Base-by-base conservation (phyloP, 1,140 invertebrate genomes). In the Linepithema humile region DNA sequence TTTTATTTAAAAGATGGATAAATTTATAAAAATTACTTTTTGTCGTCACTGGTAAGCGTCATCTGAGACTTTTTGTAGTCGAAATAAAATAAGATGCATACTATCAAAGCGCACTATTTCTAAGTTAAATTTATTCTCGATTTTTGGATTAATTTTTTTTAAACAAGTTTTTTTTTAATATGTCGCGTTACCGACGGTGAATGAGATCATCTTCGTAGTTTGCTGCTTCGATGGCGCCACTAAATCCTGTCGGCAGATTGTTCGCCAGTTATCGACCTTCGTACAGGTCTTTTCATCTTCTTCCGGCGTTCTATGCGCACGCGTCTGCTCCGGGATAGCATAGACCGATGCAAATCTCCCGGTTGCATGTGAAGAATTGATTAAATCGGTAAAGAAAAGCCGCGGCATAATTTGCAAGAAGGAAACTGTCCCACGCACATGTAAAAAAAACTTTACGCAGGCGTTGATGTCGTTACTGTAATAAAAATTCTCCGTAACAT, bases 171-270 rank as follows among this genome's bases (percentile, higher is more conserved):
- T 50, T 35, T n/a, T 20, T 43, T 26, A 50, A 69, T 50, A 62
- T 59, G 17, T 86, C 80, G 64, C 73, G 9, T 85, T 91, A 89
- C 86, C 90, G 88, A 88, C 91, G 23, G 55, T 83, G 75, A 50
- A 10, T 48, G 29, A 29, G 10, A 7, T 45, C 29, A 60, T 70
- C 53, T 87, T 75, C 20, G 45, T 50, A 7, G 43, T 48, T 29
- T 53, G 3, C 84, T 35, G 69, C 69, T 83, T 70, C 35, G 93
- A 91, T 93, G 92, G 93, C 92, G 93, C 93, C 92, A 93, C 91
- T 64, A 78, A 91, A 91, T 87, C 87, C 80, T 75, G 15, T 32
- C 15, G 23, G 23, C 15, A 9, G 3, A 48, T 45, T 15, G 17
- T 4, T 20, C 20, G 26, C 43, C 20, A 55, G 35, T 64, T 89